Evolutionary conservation across 2,888 invertebrate species (phyloP), one percentile per base, ranked within the genome.

Genomic region (Parnassius orleans): DNA sequence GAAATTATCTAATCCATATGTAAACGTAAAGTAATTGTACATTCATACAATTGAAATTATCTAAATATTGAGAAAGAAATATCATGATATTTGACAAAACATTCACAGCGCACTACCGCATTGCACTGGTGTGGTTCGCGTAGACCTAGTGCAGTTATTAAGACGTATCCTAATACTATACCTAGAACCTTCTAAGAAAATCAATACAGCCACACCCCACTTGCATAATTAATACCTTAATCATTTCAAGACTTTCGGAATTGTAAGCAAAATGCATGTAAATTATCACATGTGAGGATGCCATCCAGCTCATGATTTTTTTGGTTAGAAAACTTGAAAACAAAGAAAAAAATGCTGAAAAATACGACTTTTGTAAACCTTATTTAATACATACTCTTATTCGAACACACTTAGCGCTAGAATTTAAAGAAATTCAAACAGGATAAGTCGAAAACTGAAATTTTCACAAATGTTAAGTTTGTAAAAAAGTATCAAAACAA

Each of bases 401-500:
- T 53, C 44, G 14, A 15, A 63, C 44, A 60, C 44, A 65, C 60
- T 60, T 61, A 56, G 60, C 33, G 70, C 51, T 63, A 53, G 65
- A 74, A 70, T 72, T 70, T 46, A 51, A 61, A 57, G 57, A 64
- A 70, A 73, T 66, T 66, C 53, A 51, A 60, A 65, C 63, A 69
- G 75, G 78, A 76, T 78, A 70, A 65, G 64, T 63, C 62, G 76
- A 85, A 86, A 84, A 82, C 78, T 79, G 75, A 77, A 79, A 78
- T 80, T 78, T 77, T 75, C 77, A 77, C 75, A 77, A 83, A 33
- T 80, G 84, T 82, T 79, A 85, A 87, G 83, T 88, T 87, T 76
- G 81, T 86, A 86, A 92, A 92, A 89, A 92, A 90, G 90, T 92
- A 91, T 90, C 92, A 92, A 92, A 92, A 92, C 92, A 92, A 92